Base-by-base conservation (phyloP, 2,888 invertebrate genomes). In the Taenaris catops region DNA sequence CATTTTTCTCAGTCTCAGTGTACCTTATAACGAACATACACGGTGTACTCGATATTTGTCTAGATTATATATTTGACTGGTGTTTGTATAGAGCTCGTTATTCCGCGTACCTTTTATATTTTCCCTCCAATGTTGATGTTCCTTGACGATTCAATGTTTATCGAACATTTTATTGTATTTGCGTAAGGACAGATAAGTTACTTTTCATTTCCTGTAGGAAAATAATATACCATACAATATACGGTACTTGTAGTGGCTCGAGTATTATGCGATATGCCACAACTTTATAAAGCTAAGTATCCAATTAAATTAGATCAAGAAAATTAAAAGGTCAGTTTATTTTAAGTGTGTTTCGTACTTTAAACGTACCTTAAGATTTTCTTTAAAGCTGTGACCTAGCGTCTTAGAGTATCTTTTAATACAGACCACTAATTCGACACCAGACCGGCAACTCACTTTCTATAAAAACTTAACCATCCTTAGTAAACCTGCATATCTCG, bases 71-170 rank as follows among this genome's bases (percentile, higher is more conserved):
- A 55, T 59, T 56, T 46, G 49, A 46, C 44, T 52, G 34, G 35
- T 72, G 60, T 76, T 73, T 78, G 63, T 58, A 50, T 58, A 51
- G 49, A 55, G 64, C 71, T 79, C 78, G 74, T 79, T 79, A 79
- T 75, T 71, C 69, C 56, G 55, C 53, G 51, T 63, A 58, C 55
- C 66, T 56, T 58, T 54, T 51, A 48, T 64, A 58, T 68, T 65
- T 65, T 59, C 55, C 54, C 55, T 47, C 56, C 55, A 58, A 70
- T 56, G 58, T 60, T 58, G 60, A 58, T 53, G 51, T 61, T 49
- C 51, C 42, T 53, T 49, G 42, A 44, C 47, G 38, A 41, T 40
- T 35, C 33, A 18, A 28, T 49, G 35, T 49, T 49, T 49, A 34
- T 40, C 14, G 32, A 41, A 17, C 34, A 31, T 41, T 47, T 44